These are phyloP conservation scores for Nephrotoma guestfalica DNA, from an alignment of 2,888 invertebrate species.

Conservation along the genomic window DNA sequence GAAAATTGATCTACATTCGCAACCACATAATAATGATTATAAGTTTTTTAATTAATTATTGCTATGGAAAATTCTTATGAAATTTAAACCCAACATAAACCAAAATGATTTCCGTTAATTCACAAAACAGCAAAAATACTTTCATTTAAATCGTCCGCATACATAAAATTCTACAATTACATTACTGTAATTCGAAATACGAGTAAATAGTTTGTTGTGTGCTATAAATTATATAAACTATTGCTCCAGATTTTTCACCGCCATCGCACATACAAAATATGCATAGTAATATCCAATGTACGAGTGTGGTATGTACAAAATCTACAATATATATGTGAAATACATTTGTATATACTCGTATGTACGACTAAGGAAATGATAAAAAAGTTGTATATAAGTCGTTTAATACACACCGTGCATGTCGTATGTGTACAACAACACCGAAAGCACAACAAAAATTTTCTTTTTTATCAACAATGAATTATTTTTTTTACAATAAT, in stretches of 20 bases:
- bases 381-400: neutral
- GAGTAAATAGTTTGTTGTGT: neutral
- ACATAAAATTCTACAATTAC: neutral
- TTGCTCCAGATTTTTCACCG: neutral
- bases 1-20: neutral
- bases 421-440: neutral
- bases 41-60: neutral
- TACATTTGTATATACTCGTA: neutral
- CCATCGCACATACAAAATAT: neutral
- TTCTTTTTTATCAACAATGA: neutral
- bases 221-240: neutral
- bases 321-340: neutral
- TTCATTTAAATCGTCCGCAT: neutral
- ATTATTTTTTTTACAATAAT: neutral
- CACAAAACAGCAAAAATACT: neutral
- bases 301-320: neutral
- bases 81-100: neutral
- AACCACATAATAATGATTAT: neutral
- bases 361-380: neutral
- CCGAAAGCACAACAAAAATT: neutral
- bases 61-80: neutral
- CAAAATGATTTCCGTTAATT: neutral
- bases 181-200: neutral
- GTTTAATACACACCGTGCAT: neutral
- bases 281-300: neutral